Evolutionary conservation across 2,797 vertebrate species (phyloP).

Genomic region (Lacerta viridis): DNA sequence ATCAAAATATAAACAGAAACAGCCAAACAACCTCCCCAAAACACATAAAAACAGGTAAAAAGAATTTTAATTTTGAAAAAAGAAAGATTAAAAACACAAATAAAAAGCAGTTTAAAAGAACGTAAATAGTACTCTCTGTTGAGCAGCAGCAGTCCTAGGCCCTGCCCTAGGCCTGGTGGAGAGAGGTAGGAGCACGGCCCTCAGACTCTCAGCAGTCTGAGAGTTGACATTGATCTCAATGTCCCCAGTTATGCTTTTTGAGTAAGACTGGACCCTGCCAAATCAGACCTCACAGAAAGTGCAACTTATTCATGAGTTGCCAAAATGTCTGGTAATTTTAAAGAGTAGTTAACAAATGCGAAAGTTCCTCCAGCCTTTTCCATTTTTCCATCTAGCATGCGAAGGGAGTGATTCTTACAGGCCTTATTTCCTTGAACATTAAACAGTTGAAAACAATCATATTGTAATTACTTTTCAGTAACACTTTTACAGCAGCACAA

Average conservation of each 20-base stretch:
- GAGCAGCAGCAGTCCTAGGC: too few species aligned
- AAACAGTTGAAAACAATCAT: neutral
- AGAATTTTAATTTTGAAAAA: too few species aligned
- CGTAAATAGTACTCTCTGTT: too few species aligned
- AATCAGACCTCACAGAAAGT: neutral
- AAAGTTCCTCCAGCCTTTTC: neutral
- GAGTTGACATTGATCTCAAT: neutral
- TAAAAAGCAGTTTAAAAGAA: too few species aligned
- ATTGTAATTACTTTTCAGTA: neutral
- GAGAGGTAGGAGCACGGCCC: too few species aligned
- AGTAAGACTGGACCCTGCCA: constrained; percentile 4
- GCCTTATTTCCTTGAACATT: neutral
- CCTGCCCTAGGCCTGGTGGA: too few species aligned
- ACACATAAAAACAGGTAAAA: too few species aligned
- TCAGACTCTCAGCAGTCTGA: too few species aligned
- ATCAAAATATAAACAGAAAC: too few species aligned
- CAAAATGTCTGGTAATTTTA: neutral
- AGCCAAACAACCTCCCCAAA: too few species aligned
- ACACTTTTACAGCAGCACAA: neutral
- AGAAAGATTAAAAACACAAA: too few species aligned
- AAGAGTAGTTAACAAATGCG: neutral
- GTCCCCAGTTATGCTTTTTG: neutral
- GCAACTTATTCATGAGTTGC: neutral
- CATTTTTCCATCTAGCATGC: neutral
- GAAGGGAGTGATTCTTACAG: neutral